Conservation (phyloP, 2,888 invertebrate genomes). For the Cantharis rufa region DNA sequence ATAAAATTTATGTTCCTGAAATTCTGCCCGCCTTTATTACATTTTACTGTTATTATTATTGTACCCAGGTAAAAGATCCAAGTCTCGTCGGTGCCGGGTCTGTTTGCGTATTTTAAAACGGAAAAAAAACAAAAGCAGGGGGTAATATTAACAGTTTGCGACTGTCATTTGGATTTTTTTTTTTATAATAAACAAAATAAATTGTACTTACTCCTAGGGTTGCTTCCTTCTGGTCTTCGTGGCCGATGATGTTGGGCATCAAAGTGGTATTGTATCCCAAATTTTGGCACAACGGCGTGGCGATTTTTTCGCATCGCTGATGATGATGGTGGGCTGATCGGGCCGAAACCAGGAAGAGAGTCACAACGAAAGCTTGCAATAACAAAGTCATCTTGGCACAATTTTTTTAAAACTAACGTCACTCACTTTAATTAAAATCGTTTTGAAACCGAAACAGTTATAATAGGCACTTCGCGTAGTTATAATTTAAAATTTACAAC, state of each 20-base stretch:
- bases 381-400: background rate
- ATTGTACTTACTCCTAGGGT: slow-evolving; percentile 73
- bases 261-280: slow-evolving; percentile 85
- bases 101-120: background rate
- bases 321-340: slow-evolving; percentile 1
- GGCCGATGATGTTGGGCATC: slow-evolving; percentile 85
- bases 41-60: slow-evolving; percentile 15
- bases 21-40: slow-evolving; percentile 12
- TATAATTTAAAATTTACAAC: background rate
- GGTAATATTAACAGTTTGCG: too few species aligned
- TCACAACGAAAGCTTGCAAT: background rate
- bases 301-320: slow-evolving; percentile 72
- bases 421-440: background rate
- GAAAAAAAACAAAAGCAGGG: background rate
- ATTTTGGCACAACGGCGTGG: slow-evolving; percentile 78
- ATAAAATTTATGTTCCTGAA: slow-evolving; percentile 24
- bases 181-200: background rate
- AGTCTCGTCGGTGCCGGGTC: background rate
- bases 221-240: slow-evolving; percentile 79
- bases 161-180: background rate
- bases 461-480: background rate
- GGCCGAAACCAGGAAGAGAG: background rate
- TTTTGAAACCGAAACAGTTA: background rate
- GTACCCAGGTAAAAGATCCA: background rate
- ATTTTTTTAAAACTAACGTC: background rate